phyloP scores from a whole-genome alignment of 2,113 vertebrate genomes.

The Paramisgurnus dabryanus region DNA sequence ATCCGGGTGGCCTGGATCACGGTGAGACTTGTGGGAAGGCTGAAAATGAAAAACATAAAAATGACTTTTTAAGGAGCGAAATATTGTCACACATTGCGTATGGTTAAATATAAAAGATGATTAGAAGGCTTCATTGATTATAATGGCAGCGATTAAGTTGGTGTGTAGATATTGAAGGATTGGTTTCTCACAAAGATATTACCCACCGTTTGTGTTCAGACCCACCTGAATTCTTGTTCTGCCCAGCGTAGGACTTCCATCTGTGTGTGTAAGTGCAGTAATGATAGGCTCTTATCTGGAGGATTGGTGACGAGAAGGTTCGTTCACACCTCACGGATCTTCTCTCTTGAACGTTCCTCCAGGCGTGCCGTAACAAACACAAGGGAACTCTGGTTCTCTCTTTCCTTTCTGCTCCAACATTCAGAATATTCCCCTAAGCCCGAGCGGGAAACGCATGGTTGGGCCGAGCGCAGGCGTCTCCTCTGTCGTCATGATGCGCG shows the following conservation, averaged over 20 bases:
- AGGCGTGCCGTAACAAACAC: conserved; percentile 13
- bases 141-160: too few species aligned
- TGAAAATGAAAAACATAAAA: not conserved
- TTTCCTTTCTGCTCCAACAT: conserved; percentile 14
- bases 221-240: not conserved
- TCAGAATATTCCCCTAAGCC: conserved; percentile 38
- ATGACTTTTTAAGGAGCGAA: too few species aligned
- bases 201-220: not conserved
- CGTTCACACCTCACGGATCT: conserved; percentile 47
- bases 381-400: not conserved
- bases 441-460: conserved; percentile 40
- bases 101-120: too few species aligned
- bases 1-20: conserved; percentile 32
- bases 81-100: too few species aligned
- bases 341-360: conserved; percentile 14
- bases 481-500: not conserved
- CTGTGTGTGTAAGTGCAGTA: conserved; percentile 46
- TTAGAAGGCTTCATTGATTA: too few species aligned
- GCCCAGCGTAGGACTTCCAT: conserved; percentile 12
- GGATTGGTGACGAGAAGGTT: conserved; percentile 12
- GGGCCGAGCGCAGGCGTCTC: conserved; percentile 26
- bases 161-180: not conserved
- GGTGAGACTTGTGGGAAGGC: conserved; percentile 14
- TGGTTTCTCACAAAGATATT: not conserved
- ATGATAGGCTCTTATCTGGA: conserved; percentile 54